These are phyloP conservation scores for Piprites chloris DNA, from an alignment of 2,113 vertebrate genomes.

Conservation along the genomic window DNA sequence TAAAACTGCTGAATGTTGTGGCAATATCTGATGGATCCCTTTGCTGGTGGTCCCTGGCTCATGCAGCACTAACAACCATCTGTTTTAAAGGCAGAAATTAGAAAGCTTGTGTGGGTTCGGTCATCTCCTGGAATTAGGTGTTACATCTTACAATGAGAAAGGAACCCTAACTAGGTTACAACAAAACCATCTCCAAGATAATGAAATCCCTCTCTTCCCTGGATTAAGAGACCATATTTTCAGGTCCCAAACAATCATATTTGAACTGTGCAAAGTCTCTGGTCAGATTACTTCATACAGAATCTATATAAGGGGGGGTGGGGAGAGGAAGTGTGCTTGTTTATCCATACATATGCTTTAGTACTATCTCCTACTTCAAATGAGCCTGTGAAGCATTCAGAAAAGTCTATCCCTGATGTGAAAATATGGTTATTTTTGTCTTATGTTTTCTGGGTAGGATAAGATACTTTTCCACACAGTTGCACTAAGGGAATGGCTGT, in stretches of 20 bases:
- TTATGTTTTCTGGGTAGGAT: neutral
- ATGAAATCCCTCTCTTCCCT: neutral
- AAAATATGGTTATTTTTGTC: neutral
- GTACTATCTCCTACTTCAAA: neutral
- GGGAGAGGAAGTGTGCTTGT: too few species aligned
- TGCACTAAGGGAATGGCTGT: neutral
- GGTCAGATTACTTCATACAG: neutral
- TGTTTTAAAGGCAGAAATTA: neutral
- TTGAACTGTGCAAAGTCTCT: neutral
- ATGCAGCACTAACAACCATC: neutral
- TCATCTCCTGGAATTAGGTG: neutral
- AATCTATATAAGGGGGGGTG: neutral
- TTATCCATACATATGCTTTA: neutral
- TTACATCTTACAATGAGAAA: rapidly evolving
- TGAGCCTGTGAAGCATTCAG: neutral
- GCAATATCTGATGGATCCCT: neutral
- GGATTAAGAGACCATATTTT: neutral
- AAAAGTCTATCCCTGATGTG: neutral
- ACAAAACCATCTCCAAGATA: neutral
- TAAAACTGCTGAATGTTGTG: neutral
- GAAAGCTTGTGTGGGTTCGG: neutral
- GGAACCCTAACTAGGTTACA: neutral
- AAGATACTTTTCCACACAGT: neutral
- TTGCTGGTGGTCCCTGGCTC: neutral
- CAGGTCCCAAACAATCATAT: neutral